A percentile compares a stretch with the other conserved stretches of the same genome.
Evolutionary conservation across 2,888 invertebrate species (phyloP).

Genomic region (Caenorhabditis becei): DNA sequence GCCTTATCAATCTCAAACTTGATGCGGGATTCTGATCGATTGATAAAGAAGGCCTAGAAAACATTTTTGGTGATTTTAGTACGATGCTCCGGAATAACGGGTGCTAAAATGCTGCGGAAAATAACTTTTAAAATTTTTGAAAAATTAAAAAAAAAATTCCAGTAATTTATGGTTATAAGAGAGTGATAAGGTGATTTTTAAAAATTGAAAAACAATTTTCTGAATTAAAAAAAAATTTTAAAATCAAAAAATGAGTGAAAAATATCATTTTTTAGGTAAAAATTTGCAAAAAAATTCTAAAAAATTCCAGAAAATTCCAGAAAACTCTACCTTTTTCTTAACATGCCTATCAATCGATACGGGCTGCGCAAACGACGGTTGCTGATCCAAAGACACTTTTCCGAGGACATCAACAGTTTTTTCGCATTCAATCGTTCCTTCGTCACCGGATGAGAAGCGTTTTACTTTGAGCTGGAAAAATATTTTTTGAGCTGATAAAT

Average conservation of each 20-base stretch:
- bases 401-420: slow-evolving; percentile 65
- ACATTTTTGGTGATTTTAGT: neutral
- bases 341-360: slow-evolving; percentile 64
- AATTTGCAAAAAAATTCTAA: too few species aligned
- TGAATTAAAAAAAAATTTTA: too few species aligned
- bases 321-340: slow-evolving; percentile 69
- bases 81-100: too few species aligned
- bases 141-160: too few species aligned
- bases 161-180: too few species aligned
- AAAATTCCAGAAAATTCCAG: too few species aligned
- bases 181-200: too few species aligned
- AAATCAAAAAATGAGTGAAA: too few species aligned
- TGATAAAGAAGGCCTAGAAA: slow-evolving; percentile 63
- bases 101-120: too few species aligned
- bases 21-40: slow-evolving; percentile 62
- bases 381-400: slow-evolving; percentile 55
- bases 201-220: too few species aligned
- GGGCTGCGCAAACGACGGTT: slow-evolving; percentile 55
- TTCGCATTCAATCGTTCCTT: slow-evolving; percentile 65
- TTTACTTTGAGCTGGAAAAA: slow-evolving; percentile 57
- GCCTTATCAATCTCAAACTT: slow-evolving; percentile 65
- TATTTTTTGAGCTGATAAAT: slow-evolving; percentile 10
- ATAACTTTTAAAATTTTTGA: too few species aligned
- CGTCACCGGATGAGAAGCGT: slow-evolving; percentile 58
- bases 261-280: too few species aligned